Conservation (phyloP, 2,113 vertebrate genomes). For the Bothrops jararaca region DNA sequence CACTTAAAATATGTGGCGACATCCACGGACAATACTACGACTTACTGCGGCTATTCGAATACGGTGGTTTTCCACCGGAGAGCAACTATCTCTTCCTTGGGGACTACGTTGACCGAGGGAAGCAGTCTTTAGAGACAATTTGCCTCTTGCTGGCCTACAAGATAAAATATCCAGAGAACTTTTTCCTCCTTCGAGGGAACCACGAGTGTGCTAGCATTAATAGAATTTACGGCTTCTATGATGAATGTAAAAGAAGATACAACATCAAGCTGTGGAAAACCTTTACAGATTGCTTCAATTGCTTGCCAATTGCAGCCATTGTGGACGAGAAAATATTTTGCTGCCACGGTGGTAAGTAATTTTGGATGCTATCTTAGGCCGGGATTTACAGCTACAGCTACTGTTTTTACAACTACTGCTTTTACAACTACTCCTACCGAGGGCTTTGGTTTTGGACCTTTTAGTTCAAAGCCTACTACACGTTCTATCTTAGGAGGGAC, state of each 20-base stretch:
- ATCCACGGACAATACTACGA: conserved; percentile 98
- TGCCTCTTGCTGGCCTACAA: conserved; percentile 97
- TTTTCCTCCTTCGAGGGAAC: conserved; percentile 96
- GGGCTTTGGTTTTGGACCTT: no score
- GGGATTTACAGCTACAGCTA: no score
- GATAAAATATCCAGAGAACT: conserved; percentile 98
- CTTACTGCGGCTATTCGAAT: conserved; percentile 94
- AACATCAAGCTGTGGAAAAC: conserved; percentile 99
- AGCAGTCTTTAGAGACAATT: conserved; percentile 97
- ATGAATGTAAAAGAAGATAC: conserved; percentile 98
- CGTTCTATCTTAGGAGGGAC: no score
- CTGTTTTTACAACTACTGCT: no score
- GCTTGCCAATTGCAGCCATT: conserved; percentile 96
- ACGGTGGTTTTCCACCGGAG: conserved; percentile 95
- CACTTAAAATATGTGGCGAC: conserved; percentile 97
- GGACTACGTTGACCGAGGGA: conserved; percentile 97
- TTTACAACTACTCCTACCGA: no score
- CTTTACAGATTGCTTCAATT: conserved; percentile 99
- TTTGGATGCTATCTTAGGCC: neutral
- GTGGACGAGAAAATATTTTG: conserved; percentile 99
- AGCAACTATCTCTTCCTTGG: conserved; percentile 98
- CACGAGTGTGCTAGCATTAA: conserved; percentile 99
- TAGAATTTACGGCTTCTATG: conserved; percentile 98
- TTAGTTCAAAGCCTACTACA: no score
- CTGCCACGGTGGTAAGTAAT: conserved; percentile 89